These are phyloP conservation scores for Pachliopta kotzebuea DNA, from an alignment of 2,888 invertebrate genomes.

Conservation along the genomic window DNA sequence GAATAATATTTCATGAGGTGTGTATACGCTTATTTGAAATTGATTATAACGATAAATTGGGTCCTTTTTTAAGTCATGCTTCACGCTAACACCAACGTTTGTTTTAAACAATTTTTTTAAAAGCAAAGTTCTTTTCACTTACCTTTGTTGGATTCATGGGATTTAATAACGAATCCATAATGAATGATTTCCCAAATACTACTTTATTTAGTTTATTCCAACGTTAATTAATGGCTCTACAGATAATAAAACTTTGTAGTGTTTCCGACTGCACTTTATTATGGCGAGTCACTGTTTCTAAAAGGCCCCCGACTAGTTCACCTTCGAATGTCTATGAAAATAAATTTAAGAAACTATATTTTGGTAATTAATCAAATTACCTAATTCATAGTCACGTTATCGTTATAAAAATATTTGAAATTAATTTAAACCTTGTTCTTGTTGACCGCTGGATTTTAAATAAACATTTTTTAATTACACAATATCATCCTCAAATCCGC, in stretches of 20 bases:
- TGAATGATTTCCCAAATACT: conserved; percentile 46
- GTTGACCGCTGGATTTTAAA: conserved; percentile 2
- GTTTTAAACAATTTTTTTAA: conserved; percentile 42
- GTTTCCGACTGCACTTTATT: conserved; percentile 30
- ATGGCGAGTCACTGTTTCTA: conserved; percentile 20
- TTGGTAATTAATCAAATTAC: conserved; percentile 24
- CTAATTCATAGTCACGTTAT: conserved; percentile 19
- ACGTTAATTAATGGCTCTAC: conserved; percentile 51
- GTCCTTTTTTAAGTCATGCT: conserved; percentile 35
- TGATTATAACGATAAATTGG: conserved; percentile 51
- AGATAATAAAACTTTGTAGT: conserved; percentile 37
- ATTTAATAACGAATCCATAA: conserved; percentile 52
- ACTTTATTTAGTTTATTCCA: conserved; percentile 45
- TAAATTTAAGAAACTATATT: conserved; percentile 23
- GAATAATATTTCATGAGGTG: conserved; percentile 31
- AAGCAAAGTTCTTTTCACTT: conserved; percentile 48
- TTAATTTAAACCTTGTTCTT: conserved; percentile 17
- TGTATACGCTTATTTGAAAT: conserved; percentile 50
- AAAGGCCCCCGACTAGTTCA: conserved; percentile 18
- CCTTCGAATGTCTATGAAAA: conserved; percentile 24
- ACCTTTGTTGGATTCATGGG: conserved; percentile 67
- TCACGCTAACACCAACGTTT: conserved; percentile 30
- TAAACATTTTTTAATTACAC: not conserved
- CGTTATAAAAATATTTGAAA: conserved; percentile 11
- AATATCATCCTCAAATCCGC: not conserved